A percentile compares a stretch with the other conserved stretches of the same genome.
These are phyloP conservation scores for Australoheros facetus DNA, from an alignment of 2,797 vertebrate species.

Conservation along the genomic window DNA sequence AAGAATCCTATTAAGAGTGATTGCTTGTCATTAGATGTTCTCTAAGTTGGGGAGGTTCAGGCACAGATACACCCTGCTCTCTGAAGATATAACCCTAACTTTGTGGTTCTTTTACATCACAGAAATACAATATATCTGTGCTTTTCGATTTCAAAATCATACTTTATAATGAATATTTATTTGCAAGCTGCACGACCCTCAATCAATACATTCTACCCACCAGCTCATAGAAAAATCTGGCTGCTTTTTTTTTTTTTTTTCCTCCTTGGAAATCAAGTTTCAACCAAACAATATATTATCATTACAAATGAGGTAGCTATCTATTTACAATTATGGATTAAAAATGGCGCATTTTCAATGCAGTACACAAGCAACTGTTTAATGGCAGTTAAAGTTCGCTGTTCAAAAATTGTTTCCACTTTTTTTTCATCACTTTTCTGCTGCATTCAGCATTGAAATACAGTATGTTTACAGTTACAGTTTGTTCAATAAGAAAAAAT, in stretches of 20 bases:
- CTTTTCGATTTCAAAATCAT: constrained; percentile 76
- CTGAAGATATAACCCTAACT: constrained; percentile 62
- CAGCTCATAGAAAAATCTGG: constrained; percentile 62
- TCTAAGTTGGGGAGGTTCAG: constrained; percentile 64
- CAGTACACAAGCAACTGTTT: constrained; percentile 35
- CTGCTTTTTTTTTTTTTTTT: constrained; percentile 42
- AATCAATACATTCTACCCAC: constrained; percentile 84
- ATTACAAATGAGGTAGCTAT: constrained; percentile 75
- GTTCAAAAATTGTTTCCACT: background rate
- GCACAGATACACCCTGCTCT: constrained; percentile 66
- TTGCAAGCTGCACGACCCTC: constrained; percentile 70
- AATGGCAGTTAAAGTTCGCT: constrained; percentile 22
- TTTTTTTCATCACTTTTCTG: background rate
- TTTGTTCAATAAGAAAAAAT: constrained; percentile 14
- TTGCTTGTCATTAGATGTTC: constrained; percentile 88
- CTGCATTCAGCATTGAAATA: background rate
- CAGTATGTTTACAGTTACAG: constrained; percentile 7
- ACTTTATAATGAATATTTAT: constrained; percentile 82
- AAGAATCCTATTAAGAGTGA: constrained; percentile 92
- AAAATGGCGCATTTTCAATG: constrained; percentile 66
- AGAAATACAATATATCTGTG: constrained; percentile 50
- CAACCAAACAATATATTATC: constrained; percentile 81
- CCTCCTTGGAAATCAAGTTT: constrained; percentile 66
- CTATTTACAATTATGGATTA: constrained; percentile 85
- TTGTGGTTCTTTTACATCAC: constrained; percentile 6